Percentiles rank a stretch among this genome's conserved stretches.
phyloP scores from a whole-genome alignment of 2,113 vertebrate genomes.

The Lepidothrix coronata region DNA sequence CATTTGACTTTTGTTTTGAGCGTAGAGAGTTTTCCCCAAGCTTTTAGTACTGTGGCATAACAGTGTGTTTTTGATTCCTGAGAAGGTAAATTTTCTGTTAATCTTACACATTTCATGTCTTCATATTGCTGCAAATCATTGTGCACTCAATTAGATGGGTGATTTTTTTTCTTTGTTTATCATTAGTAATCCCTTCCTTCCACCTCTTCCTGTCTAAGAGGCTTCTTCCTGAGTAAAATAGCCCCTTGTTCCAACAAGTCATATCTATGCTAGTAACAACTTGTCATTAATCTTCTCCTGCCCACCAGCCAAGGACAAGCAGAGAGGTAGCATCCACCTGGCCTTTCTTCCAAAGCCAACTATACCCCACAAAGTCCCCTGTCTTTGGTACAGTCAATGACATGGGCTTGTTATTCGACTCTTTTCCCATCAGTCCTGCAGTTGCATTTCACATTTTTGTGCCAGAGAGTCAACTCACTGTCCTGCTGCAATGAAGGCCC shows the following conservation, averaged over 20 bases:
- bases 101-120: not conserved
- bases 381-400: not conserved
- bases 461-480: not conserved
- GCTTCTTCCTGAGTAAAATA: not conserved
- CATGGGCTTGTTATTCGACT: not conserved
- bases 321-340: not conserved
- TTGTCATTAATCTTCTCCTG: not conserved
- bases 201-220: not conserved
- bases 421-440: not conserved
- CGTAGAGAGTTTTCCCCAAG: not conserved
- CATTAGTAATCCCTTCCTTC: not conserved
- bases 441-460: not conserved
- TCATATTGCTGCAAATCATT: not conserved
- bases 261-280: not conserved
- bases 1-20: not conserved
- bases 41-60: not conserved
- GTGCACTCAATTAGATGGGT: not conserved
- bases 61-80: accelerated
- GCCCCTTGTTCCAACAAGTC: not conserved
- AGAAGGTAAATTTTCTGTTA: not conserved
- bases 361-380: not conserved
- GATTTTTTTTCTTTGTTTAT: not conserved
- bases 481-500: not conserved
- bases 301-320: not conserved
- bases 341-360: not conserved